Base-by-base conservation (phyloP, 2,113 vertebrate species). In the Ammodytes marinus region DNA sequence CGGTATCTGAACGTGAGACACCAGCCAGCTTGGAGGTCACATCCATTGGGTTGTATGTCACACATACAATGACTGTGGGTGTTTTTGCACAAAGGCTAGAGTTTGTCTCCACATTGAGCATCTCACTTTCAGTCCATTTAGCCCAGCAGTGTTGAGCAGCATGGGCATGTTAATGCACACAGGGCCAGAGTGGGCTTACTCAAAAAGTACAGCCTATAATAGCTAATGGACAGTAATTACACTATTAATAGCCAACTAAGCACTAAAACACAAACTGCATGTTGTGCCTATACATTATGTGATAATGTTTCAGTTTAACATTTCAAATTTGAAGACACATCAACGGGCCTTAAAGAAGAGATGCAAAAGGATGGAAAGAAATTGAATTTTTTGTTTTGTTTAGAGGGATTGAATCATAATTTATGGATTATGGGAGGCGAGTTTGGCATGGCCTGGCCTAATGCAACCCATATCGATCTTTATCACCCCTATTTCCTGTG, bases 401-500 rank as follows among this genome's bases (percentile, higher is more conserved):
- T 70, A 43, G 35, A 42, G 71, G 61, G 72, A 42, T 4, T 64
- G 15, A 66, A 66, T 53, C 37, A 53, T 78, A 82, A 87, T 88
- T 82, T 84, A 86, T 80, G 86, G 69, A 42, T 80, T 77, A 64
- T 84, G 50, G 80, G 72, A 58, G 66, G 69, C n/a, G 68, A 88
- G 86, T 67, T 82, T 79, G 81, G 82, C 77, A 71, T 61, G 82
- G 89, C 55, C 59, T 54, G 83, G 74, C 79, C 85, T 91, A 93
- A 94, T 91, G 91, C 89, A 89, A 85, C 84, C 82, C 80, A 66
- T 82, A 94, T 94, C 43, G 92, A 94, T 94, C 88, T 80, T 87
- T 87, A 91, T 93, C 90, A 87, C 92, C 89, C 80, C 87, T 69
- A 89, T 87, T 92, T 94, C 93, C 93, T 91, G 93, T 84, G 74